Evolutionary conservation across 2,888 invertebrate genomes (phyloP).

Genomic region (Harpagoxenus sublaevis): DNA sequence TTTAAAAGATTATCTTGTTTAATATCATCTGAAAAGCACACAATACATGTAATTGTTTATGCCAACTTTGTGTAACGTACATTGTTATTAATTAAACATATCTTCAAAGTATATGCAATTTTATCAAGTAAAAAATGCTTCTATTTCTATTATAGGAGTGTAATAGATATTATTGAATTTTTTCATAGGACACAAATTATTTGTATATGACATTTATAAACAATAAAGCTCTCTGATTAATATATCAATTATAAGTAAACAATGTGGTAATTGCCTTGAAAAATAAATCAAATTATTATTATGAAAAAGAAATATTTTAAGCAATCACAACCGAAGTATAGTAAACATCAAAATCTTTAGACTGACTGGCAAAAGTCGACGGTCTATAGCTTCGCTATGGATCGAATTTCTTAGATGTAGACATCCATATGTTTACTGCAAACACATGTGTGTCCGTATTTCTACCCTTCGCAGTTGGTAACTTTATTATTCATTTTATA

Average conservation of each 20-base stretch:
- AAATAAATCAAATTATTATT: background rate
- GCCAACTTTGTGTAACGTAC: background rate
- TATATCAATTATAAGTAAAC: background rate
- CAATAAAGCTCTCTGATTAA: background rate
- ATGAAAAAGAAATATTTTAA: background rate
- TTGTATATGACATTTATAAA: background rate
- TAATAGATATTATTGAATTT: background rate
- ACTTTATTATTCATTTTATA: constrained; percentile 17
- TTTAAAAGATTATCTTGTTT: background rate
- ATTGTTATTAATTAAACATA: background rate
- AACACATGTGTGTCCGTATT: background rate
- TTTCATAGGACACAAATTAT: background rate
- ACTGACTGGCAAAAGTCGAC: background rate
- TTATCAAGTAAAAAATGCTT: background rate
- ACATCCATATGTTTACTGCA: background rate
- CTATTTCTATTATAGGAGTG: background rate
- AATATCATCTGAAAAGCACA: background rate
- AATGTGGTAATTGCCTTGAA: background rate
- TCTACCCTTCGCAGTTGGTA: background rate
- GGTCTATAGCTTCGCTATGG: constrained; percentile 8
- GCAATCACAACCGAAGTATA: background rate
- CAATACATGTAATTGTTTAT: background rate
- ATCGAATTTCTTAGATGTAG: background rate
- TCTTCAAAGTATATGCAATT: background rate
- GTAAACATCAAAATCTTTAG: background rate